Evolutionary conservation across 2,797 vertebrate species (phyloP), one percentile per base, ranked within the genome.

Genomic region (Petrocephalus schoutedeni): DNA sequence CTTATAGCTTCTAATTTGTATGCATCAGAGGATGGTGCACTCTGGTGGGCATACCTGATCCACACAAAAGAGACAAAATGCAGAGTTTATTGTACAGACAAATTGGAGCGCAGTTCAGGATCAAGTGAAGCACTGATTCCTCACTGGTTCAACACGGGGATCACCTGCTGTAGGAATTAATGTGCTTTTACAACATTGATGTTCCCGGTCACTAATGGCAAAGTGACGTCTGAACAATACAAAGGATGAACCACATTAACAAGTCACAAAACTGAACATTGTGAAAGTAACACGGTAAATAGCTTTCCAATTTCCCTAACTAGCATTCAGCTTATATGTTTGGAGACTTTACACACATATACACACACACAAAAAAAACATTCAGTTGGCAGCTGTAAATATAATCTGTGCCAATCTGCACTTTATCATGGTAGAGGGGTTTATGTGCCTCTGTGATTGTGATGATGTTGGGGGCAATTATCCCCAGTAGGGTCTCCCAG

Each of bases 1-100:
- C 94, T 92, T 0, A 96, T 94, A 82, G 91, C 90, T 0, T 94
- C 94, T 89, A 95, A 93, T 36, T 93, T 90, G 0, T 97, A 95
- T 0, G 94, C 95, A 0, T 97, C 98, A 87, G 98, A 96, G 0
- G 98, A 98, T 21, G 59, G 93, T 0, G 92, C 91, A 87, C 96
- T 96, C 91, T 98, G 97, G 84, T 98, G 97, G 0, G 97, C 97
- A 0, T 96, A 98, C n/a, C 98, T 94, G 5, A 98, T 97, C 88
- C 98, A 94, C 19, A 94, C 97, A 0, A 96, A 9, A 61, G 58
- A 61, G 19, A 59, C n/a, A 23, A 23, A 61, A 23, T 61, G 59
- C 59, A 61, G n/a, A 59, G n/a, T 97, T 90, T 85, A 92, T 80
- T 45, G 32, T 19, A 45, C 19, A n/a, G 59, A n/a, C 6, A 3